Conservation (phyloP, 2,888 invertebrate genomes). For the Brenthis hecate region DNA sequence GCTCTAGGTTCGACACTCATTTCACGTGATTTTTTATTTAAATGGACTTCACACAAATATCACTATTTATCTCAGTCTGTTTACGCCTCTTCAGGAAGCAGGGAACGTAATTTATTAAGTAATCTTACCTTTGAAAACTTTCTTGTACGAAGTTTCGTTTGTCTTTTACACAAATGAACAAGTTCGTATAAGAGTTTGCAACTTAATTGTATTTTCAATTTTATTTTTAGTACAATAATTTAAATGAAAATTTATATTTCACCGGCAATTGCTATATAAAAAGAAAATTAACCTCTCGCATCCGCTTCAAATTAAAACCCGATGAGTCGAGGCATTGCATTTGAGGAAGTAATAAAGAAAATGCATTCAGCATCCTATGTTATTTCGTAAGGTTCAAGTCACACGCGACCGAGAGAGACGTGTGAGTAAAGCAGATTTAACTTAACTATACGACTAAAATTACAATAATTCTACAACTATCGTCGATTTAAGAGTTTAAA, state of each 20-base stretch:
- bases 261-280: conserved; percentile 16
- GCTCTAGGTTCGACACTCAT: no score
- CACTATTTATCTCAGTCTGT: no score
- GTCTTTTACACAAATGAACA: no score
- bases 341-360: conserved; percentile 56
- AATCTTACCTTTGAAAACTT: no score
- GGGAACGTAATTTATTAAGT: no score
- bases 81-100: no score
- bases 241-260: conserved; percentile 11
- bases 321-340: conserved; percentile 37
- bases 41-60: no score
- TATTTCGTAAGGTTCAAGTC: conserved; percentile 41
- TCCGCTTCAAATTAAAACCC: conserved; percentile 32
- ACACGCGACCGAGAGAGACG: conserved; percentile 19
- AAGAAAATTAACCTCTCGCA: conserved; percentile 20
- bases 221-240: background rate
- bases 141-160: no score
- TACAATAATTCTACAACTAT: no score
- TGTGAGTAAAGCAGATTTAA: background rate
- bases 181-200: no score
- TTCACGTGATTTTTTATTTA: no score
- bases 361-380: conserved; percentile 55
- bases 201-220: background rate
- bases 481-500: no score
- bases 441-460: background rate